A percentile compares a stretch with the other conserved stretches of the same genome.
Conservation (phyloP, 2,888 invertebrate genomes). For the Acleris sparsana region DNA sequence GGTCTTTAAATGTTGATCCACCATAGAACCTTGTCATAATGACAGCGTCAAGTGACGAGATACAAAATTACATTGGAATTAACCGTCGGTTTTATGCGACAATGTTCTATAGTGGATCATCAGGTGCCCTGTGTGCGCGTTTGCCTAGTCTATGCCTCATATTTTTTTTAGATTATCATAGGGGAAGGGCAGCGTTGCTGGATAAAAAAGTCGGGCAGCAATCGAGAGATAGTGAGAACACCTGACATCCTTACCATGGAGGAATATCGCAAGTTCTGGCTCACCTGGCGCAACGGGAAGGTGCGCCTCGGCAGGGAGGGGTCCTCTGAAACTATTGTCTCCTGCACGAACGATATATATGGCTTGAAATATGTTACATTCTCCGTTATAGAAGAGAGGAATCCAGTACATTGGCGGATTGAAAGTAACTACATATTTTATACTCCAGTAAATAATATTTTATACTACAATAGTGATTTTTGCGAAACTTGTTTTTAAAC, state of each 20-base stretch:
- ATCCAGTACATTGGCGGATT: constrained; percentile 41
- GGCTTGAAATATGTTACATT: constrained; percentile 51
- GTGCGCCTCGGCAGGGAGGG: constrained; percentile 67
- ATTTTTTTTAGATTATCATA: constrained; percentile 49
- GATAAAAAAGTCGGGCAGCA: constrained; percentile 45
- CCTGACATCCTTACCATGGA: constrained; percentile 69
- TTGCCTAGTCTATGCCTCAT: background rate
- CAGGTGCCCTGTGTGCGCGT: background rate
- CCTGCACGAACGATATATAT: constrained; percentile 40
- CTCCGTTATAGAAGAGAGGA: constrained; percentile 34
- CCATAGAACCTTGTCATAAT: too few relatives aligned
- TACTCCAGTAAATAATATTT: too few relatives aligned
- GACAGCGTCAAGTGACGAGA: too few relatives aligned
- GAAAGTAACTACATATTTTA: constrained; percentile 8
- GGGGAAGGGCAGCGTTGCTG: constrained; percentile 48
- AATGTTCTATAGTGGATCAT: too few relatives aligned
- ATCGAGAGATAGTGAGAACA: constrained; percentile 51
- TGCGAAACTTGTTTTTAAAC: too few relatives aligned
- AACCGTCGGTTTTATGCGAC: too few relatives aligned
- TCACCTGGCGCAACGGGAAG: constrained; percentile 74
- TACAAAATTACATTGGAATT: too few relatives aligned
- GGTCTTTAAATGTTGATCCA: too few relatives aligned
- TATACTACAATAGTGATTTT: too few relatives aligned
- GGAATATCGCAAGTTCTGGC: constrained; percentile 73
- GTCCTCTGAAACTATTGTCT: constrained; percentile 56